A percentile compares a stretch with the other conserved stretches of the same genome.
Conservation (phyloP, 1,140 invertebrate genomes). For the Latrodectus geometricus region DNA sequence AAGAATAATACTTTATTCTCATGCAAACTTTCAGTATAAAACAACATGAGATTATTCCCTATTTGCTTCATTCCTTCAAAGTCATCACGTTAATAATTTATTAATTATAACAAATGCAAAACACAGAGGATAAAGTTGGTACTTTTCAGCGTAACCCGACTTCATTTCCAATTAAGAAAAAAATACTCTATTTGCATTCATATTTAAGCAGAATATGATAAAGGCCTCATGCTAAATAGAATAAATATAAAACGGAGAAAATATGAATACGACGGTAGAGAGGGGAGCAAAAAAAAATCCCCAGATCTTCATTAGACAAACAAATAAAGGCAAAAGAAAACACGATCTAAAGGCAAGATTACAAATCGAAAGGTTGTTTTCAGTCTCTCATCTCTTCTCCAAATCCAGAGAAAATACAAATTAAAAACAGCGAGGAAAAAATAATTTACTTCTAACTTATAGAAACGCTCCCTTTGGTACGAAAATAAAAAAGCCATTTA, state of each 20-base stretch:
- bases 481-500: conserved; percentile 56
- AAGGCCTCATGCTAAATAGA: background rate
- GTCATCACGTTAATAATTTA: no score
- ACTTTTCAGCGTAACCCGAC: background rate
- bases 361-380: conserved; percentile 23
- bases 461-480: conserved; percentile 36
- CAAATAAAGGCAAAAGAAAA: conserved; percentile 59
- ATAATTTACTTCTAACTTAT: conserved; percentile 14
- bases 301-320: conserved; percentile 45
- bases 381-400: conserved; percentile 24
- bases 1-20: no score
- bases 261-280: background rate
- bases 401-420: conserved; percentile 6
- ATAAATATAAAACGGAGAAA: conserved; percentile 38
- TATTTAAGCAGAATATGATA: conserved; percentile 34
- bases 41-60: no score
- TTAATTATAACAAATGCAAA: no score
- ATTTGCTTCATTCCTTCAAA: no score
- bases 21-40: no score
- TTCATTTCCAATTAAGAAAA: background rate
- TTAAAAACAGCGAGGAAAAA: conserved; percentile 41
- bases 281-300: background rate
- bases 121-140: background rate
- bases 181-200: conserved; percentile 13
- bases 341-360: conserved; percentile 37